These are phyloP conservation scores for Anguilla marmorata DNA, from an alignment of 2,797 vertebrate genomes.

Conservation along the genomic window DNA sequence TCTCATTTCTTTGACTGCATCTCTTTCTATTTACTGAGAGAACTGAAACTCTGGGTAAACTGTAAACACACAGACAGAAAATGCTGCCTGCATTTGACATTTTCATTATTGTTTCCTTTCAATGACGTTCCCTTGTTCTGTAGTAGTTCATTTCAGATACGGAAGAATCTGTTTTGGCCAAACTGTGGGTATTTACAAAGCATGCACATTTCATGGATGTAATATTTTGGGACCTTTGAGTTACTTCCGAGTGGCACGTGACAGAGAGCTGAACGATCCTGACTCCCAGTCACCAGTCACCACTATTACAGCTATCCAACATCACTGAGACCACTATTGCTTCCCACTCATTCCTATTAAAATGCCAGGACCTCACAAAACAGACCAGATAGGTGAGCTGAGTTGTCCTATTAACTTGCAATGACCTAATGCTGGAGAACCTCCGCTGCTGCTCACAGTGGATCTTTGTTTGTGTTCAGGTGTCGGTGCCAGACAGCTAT, in stretches of 20 bases:
- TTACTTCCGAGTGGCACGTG: neutral
- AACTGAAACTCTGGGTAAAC: neutral
- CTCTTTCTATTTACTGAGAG: neutral
- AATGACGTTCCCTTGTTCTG: neutral
- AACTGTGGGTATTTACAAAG: neutral
- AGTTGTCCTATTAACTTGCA: neutral
- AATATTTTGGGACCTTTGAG: neutral
- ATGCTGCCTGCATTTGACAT: neutral
- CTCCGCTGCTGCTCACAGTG: neutral
- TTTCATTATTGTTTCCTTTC: neutral
- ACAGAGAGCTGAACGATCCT: neutral
- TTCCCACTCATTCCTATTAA: neutral
- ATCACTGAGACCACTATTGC: neutral
- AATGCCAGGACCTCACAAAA: neutral
- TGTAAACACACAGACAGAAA: neutral
- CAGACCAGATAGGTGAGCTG: neutral
- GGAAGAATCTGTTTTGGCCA: neutral
- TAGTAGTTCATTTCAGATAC: neutral
- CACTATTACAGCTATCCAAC: neutral
- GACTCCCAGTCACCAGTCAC: neutral
- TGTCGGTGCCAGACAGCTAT: slow-evolving; percentile 3
- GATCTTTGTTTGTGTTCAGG: slow-evolving; percentile 13
- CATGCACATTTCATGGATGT: neutral
- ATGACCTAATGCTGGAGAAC: neutral
- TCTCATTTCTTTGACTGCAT: neutral